Base-by-base conservation (phyloP, 1,140 invertebrate genomes). In the Temnothorax nylanderi region DNA sequence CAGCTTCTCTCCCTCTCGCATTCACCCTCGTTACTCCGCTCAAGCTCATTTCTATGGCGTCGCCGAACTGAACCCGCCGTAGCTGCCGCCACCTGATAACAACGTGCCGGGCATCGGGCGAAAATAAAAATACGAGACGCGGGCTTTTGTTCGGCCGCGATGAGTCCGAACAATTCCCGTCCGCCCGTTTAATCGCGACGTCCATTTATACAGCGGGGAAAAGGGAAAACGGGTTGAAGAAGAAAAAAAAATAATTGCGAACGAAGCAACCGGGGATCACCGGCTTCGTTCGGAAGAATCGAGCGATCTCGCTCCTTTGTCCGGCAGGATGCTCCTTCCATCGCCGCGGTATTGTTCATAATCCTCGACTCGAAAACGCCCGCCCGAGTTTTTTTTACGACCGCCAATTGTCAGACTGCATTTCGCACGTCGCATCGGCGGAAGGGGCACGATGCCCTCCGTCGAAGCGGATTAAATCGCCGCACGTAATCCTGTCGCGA, bases 231-330 rank as follows among this genome's bases (percentile, higher is more conserved):
- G 5, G 18, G 26, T 26, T n/a, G 37, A 2, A 18, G n/a, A 54
- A 13, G 16, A 44, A 74, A 21, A 65, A 89, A 89, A 89, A 89
- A 89, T 89, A 89, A 89, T 89, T 78, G 87, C 81, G 81, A 78
- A 60, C 80, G 80, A 88, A 78, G 72, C 72, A 65, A 37, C 86
- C 86, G 54, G 37, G 37, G 87, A 88, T 87, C 74, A 58, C 64
- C 54, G 62, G 44, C 37, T 64, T 69, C 47, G 58, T 65, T 60
- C 54, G 69, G 56, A 75, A 64, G 69, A 84, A 84, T 75, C 80
- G 80, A 84, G 80, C 67, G 69, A 84, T 84, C 80, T 58, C 54
- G 32, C 41, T 74, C 32, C 80, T 84, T 84, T 84, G 80, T 84
- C 41, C 69, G 41, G 41, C 13, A 60, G 54, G 80, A 84, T 75